Evolutionary conservation across 1,140 invertebrate species (phyloP).

Genomic region (Sminthurides bifidus): DNA sequence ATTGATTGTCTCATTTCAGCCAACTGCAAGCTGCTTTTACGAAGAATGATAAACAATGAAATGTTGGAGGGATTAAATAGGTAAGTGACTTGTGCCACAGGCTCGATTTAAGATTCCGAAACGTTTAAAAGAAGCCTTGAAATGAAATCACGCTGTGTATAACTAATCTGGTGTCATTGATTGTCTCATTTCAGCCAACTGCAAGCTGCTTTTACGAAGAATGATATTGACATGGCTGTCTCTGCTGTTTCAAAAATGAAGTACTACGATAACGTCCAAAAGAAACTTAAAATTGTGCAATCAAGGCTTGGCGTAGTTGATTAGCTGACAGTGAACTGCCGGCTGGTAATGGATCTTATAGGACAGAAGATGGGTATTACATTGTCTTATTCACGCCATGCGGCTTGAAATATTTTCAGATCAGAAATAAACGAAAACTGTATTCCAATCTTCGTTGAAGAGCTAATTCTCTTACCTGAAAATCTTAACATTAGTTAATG

Average conservation of each 20-base stretch:
- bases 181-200: slow-evolving; percentile 41
- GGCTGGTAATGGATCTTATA: no score
- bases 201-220: slow-evolving; percentile 47
- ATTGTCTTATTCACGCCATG: no score
- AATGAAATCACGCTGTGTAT: no score
- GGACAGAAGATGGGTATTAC: no score
- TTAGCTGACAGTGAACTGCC: no score
- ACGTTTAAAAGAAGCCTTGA: not conserved
- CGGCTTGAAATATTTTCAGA: no score
- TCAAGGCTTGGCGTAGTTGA: slow-evolving; percentile 53
- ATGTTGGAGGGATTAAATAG: not conserved
- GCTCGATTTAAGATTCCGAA: not conserved
- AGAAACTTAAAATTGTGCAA: slow-evolving; percentile 58
- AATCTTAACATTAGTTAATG: no score
- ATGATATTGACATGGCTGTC: slow-evolving; percentile 49
- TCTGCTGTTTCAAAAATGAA: slow-evolving; percentile 58
- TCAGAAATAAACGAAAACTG: no score
- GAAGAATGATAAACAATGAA: slow-evolving; percentile 39
- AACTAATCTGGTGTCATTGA: slow-evolving; percentile 4
- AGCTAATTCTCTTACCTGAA: no score
- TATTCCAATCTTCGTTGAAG: no score
- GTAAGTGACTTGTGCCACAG: not conserved
- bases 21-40: slow-evolving; percentile 51
- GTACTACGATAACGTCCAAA: slow-evolving; percentile 66
- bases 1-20: slow-evolving; percentile 35